A percentile compares a stretch with the other conserved stretches of the same genome.
Evolutionary conservation across 2,797 vertebrate species (phyloP).

Genomic region (Scomberomorus guttatus): DNA sequence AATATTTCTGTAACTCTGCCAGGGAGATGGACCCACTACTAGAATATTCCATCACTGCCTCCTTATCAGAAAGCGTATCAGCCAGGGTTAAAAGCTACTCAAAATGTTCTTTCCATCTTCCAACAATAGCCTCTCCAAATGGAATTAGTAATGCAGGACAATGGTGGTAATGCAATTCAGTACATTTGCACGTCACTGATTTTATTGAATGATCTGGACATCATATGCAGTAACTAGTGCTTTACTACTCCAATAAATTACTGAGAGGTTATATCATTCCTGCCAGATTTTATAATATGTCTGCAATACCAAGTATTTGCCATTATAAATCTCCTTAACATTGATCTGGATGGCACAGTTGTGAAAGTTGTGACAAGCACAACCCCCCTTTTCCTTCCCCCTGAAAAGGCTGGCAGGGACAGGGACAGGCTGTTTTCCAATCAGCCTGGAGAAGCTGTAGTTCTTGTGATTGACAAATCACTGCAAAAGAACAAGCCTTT

Average conservation of each 20-base stretch:
- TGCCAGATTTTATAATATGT: slow-evolving; percentile 37
- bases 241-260: slow-evolving; percentile 55
- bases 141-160: slow-evolving; percentile 55
- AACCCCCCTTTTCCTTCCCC: too few relatives aligned
- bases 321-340: slow-evolving; percentile 51
- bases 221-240: slow-evolving; percentile 23
- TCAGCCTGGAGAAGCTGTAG: not conserved
- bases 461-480: not conserved
- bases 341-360: slow-evolving; percentile 36
- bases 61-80: slow-evolving; percentile 54
- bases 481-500: not conserved
- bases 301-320: slow-evolving; percentile 47
- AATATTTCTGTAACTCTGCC: slow-evolving; percentile 27
- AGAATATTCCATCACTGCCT: slow-evolving; percentile 60
- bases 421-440: not conserved
- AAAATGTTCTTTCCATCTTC: slow-evolving; percentile 52
- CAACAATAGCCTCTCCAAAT: slow-evolving; percentile 61
- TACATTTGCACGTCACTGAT: slow-evolving; percentile 60
- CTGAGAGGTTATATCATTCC: slow-evolving; percentile 38
- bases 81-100: slow-evolving; percentile 61
- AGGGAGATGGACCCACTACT: slow-evolving; percentile 39
- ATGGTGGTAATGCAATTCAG: slow-evolving; percentile 61
- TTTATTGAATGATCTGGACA: slow-evolving; percentile 63
- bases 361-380: slow-evolving; percentile 17
- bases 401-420: not conserved